Conservation (phyloP, 2,113 vertebrate species). For the Pterocles gutturalis region DNA sequence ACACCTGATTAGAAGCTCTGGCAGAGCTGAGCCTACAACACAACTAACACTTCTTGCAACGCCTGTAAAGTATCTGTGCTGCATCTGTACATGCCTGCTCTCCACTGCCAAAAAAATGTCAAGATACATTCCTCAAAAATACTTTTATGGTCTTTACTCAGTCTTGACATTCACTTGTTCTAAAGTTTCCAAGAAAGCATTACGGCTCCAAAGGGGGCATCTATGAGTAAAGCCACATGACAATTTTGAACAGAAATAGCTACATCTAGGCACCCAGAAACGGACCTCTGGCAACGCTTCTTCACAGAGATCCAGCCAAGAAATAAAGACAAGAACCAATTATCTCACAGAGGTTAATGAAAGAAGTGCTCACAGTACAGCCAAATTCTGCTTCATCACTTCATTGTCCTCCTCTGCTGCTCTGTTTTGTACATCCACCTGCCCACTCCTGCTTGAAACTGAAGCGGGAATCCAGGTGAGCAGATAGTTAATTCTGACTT, state of each 20-base stretch:
- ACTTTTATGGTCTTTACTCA: conserved; percentile 34
- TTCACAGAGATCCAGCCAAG: neutral
- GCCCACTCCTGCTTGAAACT: neutral
- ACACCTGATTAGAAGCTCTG: conserved; percentile 27
- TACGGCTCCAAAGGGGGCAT: conserved; percentile 29
- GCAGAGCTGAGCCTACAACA: conserved; percentile 29
- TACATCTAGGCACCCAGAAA: neutral
- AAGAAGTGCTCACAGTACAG: neutral
- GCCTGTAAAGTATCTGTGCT: conserved; percentile 23
- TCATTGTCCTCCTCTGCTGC: neutral
- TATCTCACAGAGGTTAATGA: neutral
- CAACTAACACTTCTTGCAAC: neutral
- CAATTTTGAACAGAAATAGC: neutral
- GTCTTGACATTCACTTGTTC: conserved; percentile 51
- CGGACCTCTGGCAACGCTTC: neutral
- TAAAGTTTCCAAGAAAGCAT: conserved; percentile 62
- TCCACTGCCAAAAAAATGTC: conserved; percentile 71
- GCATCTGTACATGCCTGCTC: conserved; percentile 1
- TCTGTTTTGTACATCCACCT: neutral
- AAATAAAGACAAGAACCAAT: neutral
- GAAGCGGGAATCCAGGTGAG: neutral
- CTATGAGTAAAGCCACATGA: neutral
- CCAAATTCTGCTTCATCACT: neutral
- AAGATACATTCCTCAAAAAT: conserved; percentile 59
- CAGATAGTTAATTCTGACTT: neutral